A percentile compares a stretch with the other conserved stretches of the same genome.
Conservation (phyloP, 2,113 vertebrate genomes). For the Myotis brandtii region DNA sequence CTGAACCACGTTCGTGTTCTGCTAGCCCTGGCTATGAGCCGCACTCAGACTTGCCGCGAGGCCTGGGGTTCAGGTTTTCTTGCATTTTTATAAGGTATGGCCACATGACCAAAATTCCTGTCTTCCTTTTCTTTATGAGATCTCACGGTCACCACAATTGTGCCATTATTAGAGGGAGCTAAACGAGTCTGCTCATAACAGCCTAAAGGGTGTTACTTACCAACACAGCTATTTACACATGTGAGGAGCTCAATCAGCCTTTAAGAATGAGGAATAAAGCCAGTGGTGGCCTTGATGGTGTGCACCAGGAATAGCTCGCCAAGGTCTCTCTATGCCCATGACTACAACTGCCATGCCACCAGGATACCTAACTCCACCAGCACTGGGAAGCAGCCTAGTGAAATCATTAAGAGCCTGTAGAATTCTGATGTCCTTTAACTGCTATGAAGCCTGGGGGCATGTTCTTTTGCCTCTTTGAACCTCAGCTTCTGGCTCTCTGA, state of each 20-base stretch:
- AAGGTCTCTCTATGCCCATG: background rate
- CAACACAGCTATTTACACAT: background rate
- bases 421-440: background rate
- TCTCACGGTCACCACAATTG: background rate
- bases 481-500: conserved; percentile 16
- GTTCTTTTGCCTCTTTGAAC: background rate
- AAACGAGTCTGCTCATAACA: background rate
- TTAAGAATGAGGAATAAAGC: background rate
- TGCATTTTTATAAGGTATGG: background rate
- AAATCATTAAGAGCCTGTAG: background rate
- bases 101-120: background rate
- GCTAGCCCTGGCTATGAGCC: background rate
- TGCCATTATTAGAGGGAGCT: background rate
- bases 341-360: background rate
- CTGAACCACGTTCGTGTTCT: background rate
- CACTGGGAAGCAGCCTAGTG: background rate
- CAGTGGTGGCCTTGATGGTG: background rate
- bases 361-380: background rate
- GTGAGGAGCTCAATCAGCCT: background rate
- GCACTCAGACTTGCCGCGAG: background rate
- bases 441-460: background rate
- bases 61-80: background rate
- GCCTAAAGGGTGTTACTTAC: background rate
- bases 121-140: background rate
- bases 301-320: background rate